These are phyloP conservation scores for Drosophila tristis DNA, from an alignment of 1,140 invertebrate genomes.

Conservation along the genomic window DNA sequence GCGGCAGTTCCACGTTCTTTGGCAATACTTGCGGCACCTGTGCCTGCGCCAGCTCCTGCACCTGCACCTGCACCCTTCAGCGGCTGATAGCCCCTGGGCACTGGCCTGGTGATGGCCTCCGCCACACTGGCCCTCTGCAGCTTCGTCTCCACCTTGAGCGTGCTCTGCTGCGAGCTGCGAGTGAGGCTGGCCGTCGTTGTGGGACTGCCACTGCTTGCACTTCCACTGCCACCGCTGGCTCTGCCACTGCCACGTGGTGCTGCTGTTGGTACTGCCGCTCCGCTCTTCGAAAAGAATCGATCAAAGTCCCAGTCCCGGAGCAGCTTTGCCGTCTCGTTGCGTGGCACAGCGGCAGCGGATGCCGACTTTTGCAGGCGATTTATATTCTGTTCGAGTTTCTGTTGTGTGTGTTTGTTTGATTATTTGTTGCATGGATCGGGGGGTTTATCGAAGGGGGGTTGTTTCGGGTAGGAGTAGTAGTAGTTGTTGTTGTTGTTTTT, in stretches of 20 bases:
- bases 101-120: conserved; percentile 67
- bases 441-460: conserved; percentile 2
- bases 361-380: conserved; percentile 83
- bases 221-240: conserved; percentile 18
- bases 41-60: not conserved
- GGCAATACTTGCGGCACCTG: conserved; percentile 56
- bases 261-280: too few relatives aligned
- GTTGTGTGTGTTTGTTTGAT: conserved; percentile 29
- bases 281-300: conserved; percentile 89
- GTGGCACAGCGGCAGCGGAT: conserved; percentile 64
- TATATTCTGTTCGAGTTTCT: conserved; percentile 81
- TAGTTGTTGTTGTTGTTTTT: conserved; percentile 28
- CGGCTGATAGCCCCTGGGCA: conserved; percentile 77
- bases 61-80: conserved; percentile 51
- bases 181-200: conserved; percentile 65
- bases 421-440: conserved; percentile 6
- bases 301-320: conserved; percentile 93
- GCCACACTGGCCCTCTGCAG: conserved; percentile 73
- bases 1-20: conserved; percentile 50
- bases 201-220: conserved; percentile 37
- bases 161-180: conserved; percentile 73
- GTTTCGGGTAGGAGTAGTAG: conserved; percentile 42
- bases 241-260: too few relatives aligned
- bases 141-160: conserved; percentile 74
- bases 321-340: conserved; percentile 79